phyloP scores from a whole-genome alignment of 2,888 invertebrate genomes.

The Ophion slaviceki region DNA sequence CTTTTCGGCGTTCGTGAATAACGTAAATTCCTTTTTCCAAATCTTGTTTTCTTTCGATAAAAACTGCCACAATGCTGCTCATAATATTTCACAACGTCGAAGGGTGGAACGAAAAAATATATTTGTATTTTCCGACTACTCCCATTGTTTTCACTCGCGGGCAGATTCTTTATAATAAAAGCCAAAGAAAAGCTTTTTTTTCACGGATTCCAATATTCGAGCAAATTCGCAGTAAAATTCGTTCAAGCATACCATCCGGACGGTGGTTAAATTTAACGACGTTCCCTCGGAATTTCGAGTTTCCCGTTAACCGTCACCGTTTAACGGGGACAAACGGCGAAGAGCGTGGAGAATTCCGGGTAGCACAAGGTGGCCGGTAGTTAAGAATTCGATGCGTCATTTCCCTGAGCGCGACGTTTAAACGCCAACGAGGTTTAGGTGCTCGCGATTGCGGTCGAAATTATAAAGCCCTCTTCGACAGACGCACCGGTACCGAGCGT shows the following conservation, averaged over 20 bases:
- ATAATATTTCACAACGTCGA: too few relatives aligned
- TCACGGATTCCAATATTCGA: not conserved
- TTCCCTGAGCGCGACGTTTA: slow-evolving; percentile 46
- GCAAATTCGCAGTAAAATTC: slow-evolving; percentile 10
- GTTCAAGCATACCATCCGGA: slow-evolving; percentile 10
- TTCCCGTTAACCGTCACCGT: slow-evolving; percentile 27
- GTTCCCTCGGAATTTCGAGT: slow-evolving; percentile 20
- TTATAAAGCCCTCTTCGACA: not conserved
- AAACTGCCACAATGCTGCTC: too few relatives aligned
- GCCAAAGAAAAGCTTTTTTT: not conserved
- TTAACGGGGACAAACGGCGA: slow-evolving; percentile 20
- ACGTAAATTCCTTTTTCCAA: too few relatives aligned
- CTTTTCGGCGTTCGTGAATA: too few relatives aligned
- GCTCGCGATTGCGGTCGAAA: slow-evolving; percentile 35
- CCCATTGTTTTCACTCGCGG: too few relatives aligned
- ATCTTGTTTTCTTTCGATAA: too few relatives aligned
- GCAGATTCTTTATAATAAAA: not conserved
- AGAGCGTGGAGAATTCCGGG: slow-evolving; percentile 2
- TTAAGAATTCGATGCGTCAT: slow-evolving; percentile 59
- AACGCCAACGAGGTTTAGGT: slow-evolving; percentile 39
- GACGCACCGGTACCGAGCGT: not conserved
- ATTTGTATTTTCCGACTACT: too few relatives aligned
- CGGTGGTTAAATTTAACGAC: slow-evolving; percentile 47
- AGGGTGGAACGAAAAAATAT: too few relatives aligned
- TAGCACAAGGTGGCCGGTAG: slow-evolving; percentile 18